phyloP scores from a whole-genome alignment of 1,140 invertebrate genomes.

The Trichoplusia ni region DNA sequence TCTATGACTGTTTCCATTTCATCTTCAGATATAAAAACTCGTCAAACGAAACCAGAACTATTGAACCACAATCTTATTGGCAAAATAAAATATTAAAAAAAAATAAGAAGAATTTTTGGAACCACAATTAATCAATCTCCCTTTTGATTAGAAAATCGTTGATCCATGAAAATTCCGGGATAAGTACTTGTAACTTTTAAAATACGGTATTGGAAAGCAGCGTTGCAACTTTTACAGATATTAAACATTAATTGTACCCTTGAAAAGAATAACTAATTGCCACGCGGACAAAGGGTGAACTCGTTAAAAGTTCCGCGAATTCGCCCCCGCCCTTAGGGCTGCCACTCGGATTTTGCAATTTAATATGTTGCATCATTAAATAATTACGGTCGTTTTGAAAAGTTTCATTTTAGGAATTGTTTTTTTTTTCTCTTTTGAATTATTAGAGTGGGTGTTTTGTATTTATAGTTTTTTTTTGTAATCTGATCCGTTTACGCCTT shows the following conservation, averaged over 20 bases:
- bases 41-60: too few species aligned
- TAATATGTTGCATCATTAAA: not conserved
- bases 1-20: too few species aligned
- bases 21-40: too few species aligned
- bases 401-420: not conserved
- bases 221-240: conserved; percentile 21
- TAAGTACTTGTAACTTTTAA: too few species aligned
- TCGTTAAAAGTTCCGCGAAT: conserved; percentile 27
- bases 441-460: not conserved
- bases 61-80: too few species aligned
- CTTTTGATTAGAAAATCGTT: too few species aligned
- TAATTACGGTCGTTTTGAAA: not conserved
- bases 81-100: too few species aligned
- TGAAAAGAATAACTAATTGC: conserved; percentile 30
- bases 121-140: too few species aligned
- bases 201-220: not conserved
- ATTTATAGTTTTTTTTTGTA: too few species aligned
- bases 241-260: conserved; percentile 22
- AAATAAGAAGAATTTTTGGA: too few species aligned
- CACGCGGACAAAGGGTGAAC: conserved; percentile 23
- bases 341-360: not conserved
- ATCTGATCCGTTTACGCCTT: too few species aligned
- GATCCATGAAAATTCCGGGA: too few species aligned
- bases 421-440: not conserved
- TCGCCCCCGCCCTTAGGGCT: conserved; percentile 10